phyloP scores from a whole-genome alignment of 2,797 vertebrate species.

The Peromyscus aztecus region DNA sequence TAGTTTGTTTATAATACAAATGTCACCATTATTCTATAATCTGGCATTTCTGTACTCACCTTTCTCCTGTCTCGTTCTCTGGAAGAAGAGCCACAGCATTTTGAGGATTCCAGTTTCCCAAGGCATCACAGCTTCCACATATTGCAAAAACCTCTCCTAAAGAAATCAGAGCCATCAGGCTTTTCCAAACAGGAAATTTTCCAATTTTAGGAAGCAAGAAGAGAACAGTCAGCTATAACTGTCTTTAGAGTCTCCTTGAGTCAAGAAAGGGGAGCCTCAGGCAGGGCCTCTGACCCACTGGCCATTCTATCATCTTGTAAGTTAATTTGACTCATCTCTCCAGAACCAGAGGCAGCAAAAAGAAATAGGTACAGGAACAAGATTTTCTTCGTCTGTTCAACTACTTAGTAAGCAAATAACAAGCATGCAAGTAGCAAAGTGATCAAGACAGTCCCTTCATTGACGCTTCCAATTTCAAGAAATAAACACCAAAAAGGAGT shows the following conservation, averaged over 20 bases:
- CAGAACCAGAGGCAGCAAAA: conserved; percentile 13
- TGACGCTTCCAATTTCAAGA: conserved; percentile 7
- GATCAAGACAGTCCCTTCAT: not conserved
- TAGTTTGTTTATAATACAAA: not conserved
- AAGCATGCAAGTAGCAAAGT: conserved; percentile 43
- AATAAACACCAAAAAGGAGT: conserved; percentile 21
- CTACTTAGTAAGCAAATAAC: not conserved
- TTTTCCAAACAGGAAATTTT: not conserved
- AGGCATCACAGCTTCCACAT: conserved; percentile 93
- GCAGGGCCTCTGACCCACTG: not conserved
- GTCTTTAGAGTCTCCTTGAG: not conserved
- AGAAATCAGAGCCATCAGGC: conserved; percentile 51
- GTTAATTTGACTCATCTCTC: not conserved
- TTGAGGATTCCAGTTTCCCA: conserved; percentile 95
- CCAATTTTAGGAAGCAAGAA: conserved; percentile 29
- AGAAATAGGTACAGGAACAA: not conserved
- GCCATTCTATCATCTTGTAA: not conserved
- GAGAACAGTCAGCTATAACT: not conserved
- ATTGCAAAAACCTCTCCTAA: conserved; percentile 96
- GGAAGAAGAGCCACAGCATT: conserved; percentile 91
- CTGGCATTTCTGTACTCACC: conserved; percentile 78
- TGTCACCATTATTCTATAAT: not conserved
- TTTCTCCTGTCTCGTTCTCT: conserved; percentile 81
- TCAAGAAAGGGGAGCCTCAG: not conserved
- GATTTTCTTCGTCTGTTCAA: conserved; percentile 25